These are phyloP conservation scores for Actias luna DNA, from an alignment of 2,888 invertebrate genomes.

Conservation along the genomic window DNA sequence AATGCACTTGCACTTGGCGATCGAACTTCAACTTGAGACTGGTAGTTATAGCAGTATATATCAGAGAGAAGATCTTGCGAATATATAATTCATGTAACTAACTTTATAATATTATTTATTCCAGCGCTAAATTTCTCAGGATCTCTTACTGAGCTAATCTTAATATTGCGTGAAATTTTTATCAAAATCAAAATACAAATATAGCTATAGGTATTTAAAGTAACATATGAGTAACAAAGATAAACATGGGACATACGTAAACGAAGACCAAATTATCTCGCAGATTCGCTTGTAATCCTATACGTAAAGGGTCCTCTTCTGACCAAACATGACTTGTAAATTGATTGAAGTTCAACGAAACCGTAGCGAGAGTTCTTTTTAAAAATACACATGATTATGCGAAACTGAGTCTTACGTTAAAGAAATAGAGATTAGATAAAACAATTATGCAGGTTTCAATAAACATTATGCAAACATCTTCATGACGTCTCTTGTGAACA, in stretches of 20 bases:
- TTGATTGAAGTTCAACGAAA: slow-evolving; percentile 59
- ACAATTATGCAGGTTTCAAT: neutral
- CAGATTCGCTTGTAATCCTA: slow-evolving; percentile 18
- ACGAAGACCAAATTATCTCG: slow-evolving; percentile 17
- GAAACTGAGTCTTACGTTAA: neutral
- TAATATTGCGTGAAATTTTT: too few species aligned
- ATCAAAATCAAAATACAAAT: too few species aligned
- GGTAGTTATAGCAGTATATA: too few species aligned
- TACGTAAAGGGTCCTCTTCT: slow-evolving; percentile 50
- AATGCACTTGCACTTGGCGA: too few species aligned
- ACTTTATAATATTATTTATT: too few species aligned
- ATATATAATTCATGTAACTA: too few species aligned
- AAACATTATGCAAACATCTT: slow-evolving; percentile 34
- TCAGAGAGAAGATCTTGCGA: too few species aligned
- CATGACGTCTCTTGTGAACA: slow-evolving; percentile 46
- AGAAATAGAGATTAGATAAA: neutral
- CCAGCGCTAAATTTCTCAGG: too few species aligned
- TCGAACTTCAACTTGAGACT: too few species aligned
- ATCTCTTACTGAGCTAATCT: too few species aligned
- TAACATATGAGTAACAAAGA: neutral
- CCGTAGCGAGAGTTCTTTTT: slow-evolving; percentile 17
- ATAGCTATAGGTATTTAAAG: too few species aligned
- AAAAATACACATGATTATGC: neutral
- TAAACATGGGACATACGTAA: slow-evolving; percentile 13
- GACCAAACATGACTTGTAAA: slow-evolving; percentile 69